Conservation (phyloP, 2,888 invertebrate genomes). For the Drosophila pullipes region DNA sequence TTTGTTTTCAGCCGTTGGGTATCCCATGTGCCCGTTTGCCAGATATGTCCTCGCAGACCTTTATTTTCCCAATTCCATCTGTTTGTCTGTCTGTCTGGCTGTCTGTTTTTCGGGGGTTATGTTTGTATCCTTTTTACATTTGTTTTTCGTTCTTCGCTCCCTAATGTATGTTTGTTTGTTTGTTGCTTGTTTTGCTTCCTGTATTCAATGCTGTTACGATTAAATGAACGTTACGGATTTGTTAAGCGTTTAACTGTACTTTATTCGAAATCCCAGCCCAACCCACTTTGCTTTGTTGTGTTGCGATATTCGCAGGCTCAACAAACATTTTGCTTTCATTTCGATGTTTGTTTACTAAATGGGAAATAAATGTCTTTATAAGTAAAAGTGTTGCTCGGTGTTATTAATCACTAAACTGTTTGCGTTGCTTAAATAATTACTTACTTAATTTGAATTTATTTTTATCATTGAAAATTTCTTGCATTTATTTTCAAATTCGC, state of each 20-base stretch:
- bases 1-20: conserved; percentile 11
- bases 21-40: conserved; percentile 36
- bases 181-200: conserved; percentile 34
- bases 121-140: conserved; percentile 65
- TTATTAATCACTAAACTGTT: not conserved
- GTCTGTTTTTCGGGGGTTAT: conserved; percentile 35
- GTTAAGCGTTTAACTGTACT: conserved; percentile 54
- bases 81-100: conserved; percentile 4
- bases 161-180: conserved; percentile 45
- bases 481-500: not conserved
- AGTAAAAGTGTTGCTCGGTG: not conserved
- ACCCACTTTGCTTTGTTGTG: not conserved
- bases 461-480: not conserved
- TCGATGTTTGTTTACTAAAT: conserved; percentile 15
- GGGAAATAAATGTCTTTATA: not conserved
- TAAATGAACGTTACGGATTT: conserved; percentile 69
- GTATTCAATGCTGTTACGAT: conserved; percentile 37
- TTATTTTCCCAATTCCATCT: conserved; percentile 8
- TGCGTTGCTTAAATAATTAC: not conserved
- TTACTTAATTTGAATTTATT: not conserved
- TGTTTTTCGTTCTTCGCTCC: conserved; percentile 39
- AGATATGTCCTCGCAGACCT: conserved; percentile 1
- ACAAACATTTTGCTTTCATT: not conserved
- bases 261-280: conserved; percentile 7
- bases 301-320: conserved; percentile 1